These are phyloP conservation scores for Hippocampus barbouri DNA, from an alignment of 2,113 vertebrate species.

Conservation along the genomic window DNA sequence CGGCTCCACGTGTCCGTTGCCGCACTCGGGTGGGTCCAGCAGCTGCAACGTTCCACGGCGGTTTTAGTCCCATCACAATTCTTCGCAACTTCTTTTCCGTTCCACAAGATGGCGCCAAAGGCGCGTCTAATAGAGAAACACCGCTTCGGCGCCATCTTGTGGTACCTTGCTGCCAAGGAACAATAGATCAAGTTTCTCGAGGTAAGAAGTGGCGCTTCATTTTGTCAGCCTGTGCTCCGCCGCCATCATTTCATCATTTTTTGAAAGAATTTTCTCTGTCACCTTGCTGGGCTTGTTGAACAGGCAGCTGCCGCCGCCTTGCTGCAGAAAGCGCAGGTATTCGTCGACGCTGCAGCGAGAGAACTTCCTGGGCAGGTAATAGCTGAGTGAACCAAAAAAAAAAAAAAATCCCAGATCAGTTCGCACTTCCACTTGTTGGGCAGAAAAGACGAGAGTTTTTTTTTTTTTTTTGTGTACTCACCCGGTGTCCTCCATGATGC, in stretches of 20 bases:
- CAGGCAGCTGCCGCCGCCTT: conserved; percentile 91
- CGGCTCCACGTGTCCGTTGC: conserved; percentile 90
- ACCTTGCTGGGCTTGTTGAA: conserved; percentile 98
- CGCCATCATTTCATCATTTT: too few species aligned
- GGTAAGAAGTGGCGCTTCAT: too few species aligned
- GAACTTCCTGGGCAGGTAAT: conserved; percentile 91
- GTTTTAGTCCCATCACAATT: neutral
- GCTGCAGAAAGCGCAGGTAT: conserved; percentile 89
- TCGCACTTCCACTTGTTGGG: neutral
- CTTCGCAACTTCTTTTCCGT: too few species aligned
- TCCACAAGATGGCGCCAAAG: too few species aligned
- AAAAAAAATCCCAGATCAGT: neutral
- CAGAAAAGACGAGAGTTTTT: too few species aligned
- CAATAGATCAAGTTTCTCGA: too few species aligned
- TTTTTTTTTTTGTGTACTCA: conserved; percentile 49
- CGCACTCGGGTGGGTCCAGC: conserved; percentile 88
- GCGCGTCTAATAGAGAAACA: neutral
- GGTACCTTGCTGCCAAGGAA: too few species aligned
- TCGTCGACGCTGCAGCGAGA: conserved; percentile 94
- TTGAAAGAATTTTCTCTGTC: neutral
- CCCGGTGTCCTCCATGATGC: conserved; percentile 98
- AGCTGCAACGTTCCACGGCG: conserved; percentile 65
- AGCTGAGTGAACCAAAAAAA: conserved; percentile 64
- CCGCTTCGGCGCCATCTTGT: neutral
- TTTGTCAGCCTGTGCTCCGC: too few species aligned